Evolutionary conservation across 1,140 invertebrate genomes (phyloP), one percentile per base, ranked within the genome.

Genomic region (Ceratosolen fusciceps): DNA sequence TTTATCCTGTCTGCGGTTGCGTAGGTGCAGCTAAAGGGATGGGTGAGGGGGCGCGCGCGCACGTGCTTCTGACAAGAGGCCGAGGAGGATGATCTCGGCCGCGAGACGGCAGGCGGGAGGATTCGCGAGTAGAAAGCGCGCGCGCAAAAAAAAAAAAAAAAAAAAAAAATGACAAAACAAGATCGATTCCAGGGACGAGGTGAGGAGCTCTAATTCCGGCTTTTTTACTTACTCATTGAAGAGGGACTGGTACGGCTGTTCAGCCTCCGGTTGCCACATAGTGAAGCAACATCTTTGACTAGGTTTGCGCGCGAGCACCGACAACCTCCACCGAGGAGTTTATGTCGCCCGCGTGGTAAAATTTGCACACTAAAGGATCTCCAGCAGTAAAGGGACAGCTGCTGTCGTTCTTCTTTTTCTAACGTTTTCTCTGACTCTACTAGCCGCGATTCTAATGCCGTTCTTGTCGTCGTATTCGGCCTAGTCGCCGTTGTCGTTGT

Each of bases 201-300:
- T 34, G 31, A 21, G 19, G 60, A 31, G 31, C 12, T 4, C 54
- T 71, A 37, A 19, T 24, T 60, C 52, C 60, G 52, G 71, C 58
- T 54, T 43, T 10, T 2, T 24, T 79, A 88, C 89, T 89, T 82
- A 89, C 88, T 77, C 80, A 81, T 86, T 85, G 73, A 80, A 79
- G 77, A 83, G 81, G 83, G 82, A 83, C 76, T 87, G 85, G 80
- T 82, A 87, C 54, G 84, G 82, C 84, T 83, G 81, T 86, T 88
- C 87, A 85, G 84, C 87, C 85, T 82, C 84, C 75, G 86, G 84
- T 58, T 87, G 87, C 87, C 87, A 87, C 89, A 90, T 89, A 84
- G 85, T 85, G 80, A 74, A 84, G 79, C 84, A 68, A 85, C 87
- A 88, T 89, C 65, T 87, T 90, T 29, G n/a, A 10, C 29, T 12